Base-by-base conservation (phyloP, 1,140 invertebrate genomes). In the Drosophila suzukii region DNA sequence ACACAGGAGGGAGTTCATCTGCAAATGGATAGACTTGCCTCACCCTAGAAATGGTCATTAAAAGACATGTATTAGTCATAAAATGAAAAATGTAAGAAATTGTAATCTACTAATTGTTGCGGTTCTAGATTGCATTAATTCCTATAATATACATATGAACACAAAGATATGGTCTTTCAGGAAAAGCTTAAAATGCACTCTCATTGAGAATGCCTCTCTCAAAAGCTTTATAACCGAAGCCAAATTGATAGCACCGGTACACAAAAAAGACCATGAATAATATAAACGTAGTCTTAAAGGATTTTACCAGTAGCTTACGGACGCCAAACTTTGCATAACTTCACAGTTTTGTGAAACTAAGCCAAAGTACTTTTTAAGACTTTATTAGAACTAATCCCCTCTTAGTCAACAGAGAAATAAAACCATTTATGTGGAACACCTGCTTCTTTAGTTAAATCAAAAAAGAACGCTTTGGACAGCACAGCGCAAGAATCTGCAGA, bases 1-100 rank as follows among this genome's bases (percentile, higher is more conserved):
- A 55, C 75, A 0, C 56, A 90, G 20, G 53, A 53, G n/a, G 86
- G 86, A 7, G 74, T 90, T 7, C 66, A 82, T 55, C 36, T 90
- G 0, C 43, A 39, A 38, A 81, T 90, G 53, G 49, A 82, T 4
- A 77, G 41, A 27, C 11, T 75, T 5, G 10, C 32, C 34, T 10
- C 17, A 17, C 27, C 34, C 24, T 71, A 56, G 1, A 0, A 54
- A 20, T 17, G 20, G 20, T 20, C 20, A 20, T 20, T 20, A 20
- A 20, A 34, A 17, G 32, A 4, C 32, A 2, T 51, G 4, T 34
- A 51, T 34, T 11, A 15, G 11, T 15, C 8, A 8, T 5, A 49
- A 0, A 30, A 20, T n/a, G 0, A 13, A 8, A 49, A 20, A 46
- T 46, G 38, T 39, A 13, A 7, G 17, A 41, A 17, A 32, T 32